A percentile compares a stretch with the other conserved stretches of the same genome.
Conservation (phyloP, 2,888 invertebrate genomes). For the Heliconius erato region DNA sequence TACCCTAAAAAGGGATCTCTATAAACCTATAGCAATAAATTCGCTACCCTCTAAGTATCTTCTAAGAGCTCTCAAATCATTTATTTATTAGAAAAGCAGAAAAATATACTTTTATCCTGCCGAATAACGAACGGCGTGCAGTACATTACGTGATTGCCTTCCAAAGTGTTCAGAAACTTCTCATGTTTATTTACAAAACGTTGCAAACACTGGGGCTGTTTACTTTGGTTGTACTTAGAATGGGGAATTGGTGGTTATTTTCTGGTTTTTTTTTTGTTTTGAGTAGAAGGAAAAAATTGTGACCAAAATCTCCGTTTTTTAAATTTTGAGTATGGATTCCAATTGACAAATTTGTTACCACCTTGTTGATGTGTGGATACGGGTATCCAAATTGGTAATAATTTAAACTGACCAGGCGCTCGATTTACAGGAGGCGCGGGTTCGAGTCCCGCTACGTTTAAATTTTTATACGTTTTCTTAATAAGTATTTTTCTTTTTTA, state of each 20-base stretch:
- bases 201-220: not conserved
- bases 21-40: conserved; percentile 2
- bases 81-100: conserved; percentile 25
- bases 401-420: no score
- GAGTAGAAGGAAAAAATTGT: not conserved
- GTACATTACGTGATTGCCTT: conserved; percentile 32
- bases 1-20: not conserved
- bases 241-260: not conserved
- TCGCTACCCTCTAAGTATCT: not conserved
- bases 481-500: no score
- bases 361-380: no score
- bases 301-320: not conserved
- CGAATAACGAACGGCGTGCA: conserved; percentile 8
- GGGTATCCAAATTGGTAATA: no score
- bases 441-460: no score
- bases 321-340: no score
- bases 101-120: conserved; percentile 14
- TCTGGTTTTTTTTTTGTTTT: not conserved
- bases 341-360: no score
- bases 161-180: conserved; percentile 6
- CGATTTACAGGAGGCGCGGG: no score
- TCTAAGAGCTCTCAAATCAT: conserved; percentile 18
- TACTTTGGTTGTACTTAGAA: not conserved
- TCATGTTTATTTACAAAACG: conserved; percentile 29
- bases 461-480: no score